Percentiles rank a stretch among this genome's conserved stretches.
These are phyloP conservation scores for Argentina silus DNA, from an alignment of 2,797 vertebrate genomes.

Conservation along the genomic window DNA sequence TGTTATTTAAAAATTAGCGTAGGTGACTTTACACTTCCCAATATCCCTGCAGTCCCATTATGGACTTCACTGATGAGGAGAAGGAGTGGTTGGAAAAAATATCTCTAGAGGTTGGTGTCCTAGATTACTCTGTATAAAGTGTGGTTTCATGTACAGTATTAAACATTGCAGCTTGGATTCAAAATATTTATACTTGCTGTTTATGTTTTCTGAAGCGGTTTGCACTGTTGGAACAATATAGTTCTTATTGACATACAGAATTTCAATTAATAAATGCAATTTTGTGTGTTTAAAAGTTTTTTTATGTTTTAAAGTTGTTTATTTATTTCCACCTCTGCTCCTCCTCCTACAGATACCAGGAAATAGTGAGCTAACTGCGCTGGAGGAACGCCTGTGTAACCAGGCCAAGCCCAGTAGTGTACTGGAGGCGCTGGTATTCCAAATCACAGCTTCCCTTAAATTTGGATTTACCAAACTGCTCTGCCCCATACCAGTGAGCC, in stretches of 20 bases:
- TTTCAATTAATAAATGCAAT: no score
- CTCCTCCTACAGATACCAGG: neutral
- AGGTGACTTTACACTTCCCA: neutral
- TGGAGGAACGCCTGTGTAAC: neutral
- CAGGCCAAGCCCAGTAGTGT: neutral
- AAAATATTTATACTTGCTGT: neutral
- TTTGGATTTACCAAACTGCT: neutral
- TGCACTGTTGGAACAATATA: no score
- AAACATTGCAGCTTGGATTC: neutral
- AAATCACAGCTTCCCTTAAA: neutral
- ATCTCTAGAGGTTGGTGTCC: neutral
- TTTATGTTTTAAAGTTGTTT: no score
- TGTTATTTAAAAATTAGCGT: neutral
- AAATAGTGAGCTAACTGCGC: neutral
- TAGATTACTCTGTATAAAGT: neutral
- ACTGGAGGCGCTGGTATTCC: neutral
- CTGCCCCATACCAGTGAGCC: neutral
- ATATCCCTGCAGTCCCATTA: neutral
- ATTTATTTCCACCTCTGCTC: neutral
- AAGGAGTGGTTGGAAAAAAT: neutral
- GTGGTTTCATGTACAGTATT: neutral
- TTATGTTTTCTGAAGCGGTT: no score
- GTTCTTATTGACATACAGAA: no score
- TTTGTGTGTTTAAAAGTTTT: no score
- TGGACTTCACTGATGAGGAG: neutral